Percentiles rank a stretch among this genome's conserved stretches.
Conservation (phyloP, 2,888 invertebrate genomes). For the Prosopocoilus inquinatus region DNA sequence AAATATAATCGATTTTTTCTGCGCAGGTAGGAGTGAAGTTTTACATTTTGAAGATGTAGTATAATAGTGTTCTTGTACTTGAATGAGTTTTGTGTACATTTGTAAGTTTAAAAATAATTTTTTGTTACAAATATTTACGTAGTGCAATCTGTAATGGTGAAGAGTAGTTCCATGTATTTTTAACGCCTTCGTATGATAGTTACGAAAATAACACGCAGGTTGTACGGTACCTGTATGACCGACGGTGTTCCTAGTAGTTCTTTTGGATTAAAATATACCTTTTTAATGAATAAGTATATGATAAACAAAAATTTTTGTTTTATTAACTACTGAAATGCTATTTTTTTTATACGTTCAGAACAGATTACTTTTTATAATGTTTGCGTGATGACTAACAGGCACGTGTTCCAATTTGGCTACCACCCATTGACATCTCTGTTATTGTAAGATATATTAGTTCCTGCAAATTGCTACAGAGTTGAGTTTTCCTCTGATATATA, state of each 20-base stretch:
- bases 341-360: background rate
- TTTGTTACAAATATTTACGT: conserved; percentile 3
- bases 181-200: too few relatives aligned
- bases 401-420: conserved; percentile 15
- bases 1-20: too few relatives aligned
- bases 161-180: conserved; percentile 2
- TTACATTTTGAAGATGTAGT: background rate
- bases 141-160: conserved; percentile 1
- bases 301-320: too few relatives aligned
- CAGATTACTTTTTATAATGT: background rate
- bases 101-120: conserved; percentile 3
- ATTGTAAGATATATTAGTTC: conserved; percentile 13
- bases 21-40: too few relatives aligned
- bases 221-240: too few relatives aligned
- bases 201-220: too few relatives aligned
- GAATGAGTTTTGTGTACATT: conserved; percentile 2
- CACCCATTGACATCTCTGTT: conserved; percentile 17
- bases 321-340: too few relatives aligned
- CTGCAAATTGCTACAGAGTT: background rate
- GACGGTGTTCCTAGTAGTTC: too few relatives aligned
- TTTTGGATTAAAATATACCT: too few relatives aligned
- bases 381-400: conserved; percentile 14
- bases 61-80: background rate
- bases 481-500: background rate
- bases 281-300: too few relatives aligned